phyloP scores from a whole-genome alignment of 2,113 vertebrate species.

The Emberiza fucata region DNA sequence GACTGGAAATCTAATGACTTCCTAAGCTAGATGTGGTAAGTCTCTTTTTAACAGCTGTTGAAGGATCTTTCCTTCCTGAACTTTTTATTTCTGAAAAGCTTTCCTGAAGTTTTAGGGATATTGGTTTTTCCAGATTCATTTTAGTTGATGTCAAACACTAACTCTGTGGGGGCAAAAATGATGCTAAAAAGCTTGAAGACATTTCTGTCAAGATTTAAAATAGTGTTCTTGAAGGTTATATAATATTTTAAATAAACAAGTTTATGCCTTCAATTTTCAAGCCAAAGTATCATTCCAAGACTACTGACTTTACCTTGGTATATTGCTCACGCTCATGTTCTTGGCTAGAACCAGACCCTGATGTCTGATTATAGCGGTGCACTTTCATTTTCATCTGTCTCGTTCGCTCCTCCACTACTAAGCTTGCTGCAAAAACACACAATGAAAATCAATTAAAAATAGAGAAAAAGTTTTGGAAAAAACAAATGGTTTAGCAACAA shows the following conservation, averaged over 20 bases:
- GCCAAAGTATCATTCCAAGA: slow-evolving; percentile 32
- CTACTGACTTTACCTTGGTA: slow-evolving; percentile 78
- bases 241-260: neutral
- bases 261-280: slow-evolving; percentile 12
- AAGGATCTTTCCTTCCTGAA: neutral
- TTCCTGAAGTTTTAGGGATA: neutral
- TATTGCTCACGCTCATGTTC: slow-evolving; percentile 89
- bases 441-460: slow-evolving; percentile 75
- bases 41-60: neutral
- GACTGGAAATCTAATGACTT: neutral
- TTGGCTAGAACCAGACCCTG: slow-evolving; percentile 91
- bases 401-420: slow-evolving; percentile 89
- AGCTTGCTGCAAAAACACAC: slow-evolving; percentile 84
- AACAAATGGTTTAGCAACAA: slow-evolving; percentile 50
- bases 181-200: neutral
- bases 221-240: neutral
- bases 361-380: slow-evolving; percentile 88
- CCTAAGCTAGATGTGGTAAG: neutral
- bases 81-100: neutral
- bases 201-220: neutral
- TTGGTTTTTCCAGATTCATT: neutral
- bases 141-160: neutral
- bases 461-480: neutral
- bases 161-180: neutral
- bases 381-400: slow-evolving; percentile 93